Conservation (phyloP, 2,113 vertebrate genomes). For the Nycticorax nycticorax region DNA sequence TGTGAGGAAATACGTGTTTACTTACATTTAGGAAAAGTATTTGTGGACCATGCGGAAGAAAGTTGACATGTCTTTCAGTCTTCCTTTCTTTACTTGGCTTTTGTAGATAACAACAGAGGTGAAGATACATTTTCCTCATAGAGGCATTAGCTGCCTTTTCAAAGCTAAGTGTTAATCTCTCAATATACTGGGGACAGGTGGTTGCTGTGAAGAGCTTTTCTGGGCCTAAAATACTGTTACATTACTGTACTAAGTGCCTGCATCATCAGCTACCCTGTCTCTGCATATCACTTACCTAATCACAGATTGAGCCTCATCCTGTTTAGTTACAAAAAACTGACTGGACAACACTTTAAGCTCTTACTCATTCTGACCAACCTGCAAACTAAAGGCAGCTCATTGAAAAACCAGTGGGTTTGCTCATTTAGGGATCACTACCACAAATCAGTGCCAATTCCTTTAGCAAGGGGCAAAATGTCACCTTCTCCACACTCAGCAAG, state of each 20-base stretch:
- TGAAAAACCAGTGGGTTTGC: fast-evolving
- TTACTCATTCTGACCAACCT: neutral
- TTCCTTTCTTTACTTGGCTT: neutral
- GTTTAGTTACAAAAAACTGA: fast-evolving
- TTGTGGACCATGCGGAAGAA: neutral
- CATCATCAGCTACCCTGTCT: neutral
- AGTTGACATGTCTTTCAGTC: neutral
- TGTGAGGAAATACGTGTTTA: neutral
- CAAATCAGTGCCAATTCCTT: neutral
- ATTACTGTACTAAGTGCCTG: neutral
- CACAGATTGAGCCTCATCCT: neutral
- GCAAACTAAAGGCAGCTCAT: neutral
- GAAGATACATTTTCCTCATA: neutral
- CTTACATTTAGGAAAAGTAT: neutral
- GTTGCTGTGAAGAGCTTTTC: neutral
- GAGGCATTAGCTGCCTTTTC: slow-evolving; percentile 8
- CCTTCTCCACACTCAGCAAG: neutral
- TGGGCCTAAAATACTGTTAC: neutral
- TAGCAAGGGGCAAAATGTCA: neutral
- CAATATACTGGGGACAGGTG: neutral
- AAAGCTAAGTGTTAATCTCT: neutral
- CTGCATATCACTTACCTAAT: neutral
- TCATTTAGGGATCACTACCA: neutral
- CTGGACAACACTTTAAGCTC: neutral
- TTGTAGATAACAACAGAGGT: neutral